phyloP scores from a whole-genome alignment of 2,113 vertebrate genomes.

The Nipponia nippon region DNA sequence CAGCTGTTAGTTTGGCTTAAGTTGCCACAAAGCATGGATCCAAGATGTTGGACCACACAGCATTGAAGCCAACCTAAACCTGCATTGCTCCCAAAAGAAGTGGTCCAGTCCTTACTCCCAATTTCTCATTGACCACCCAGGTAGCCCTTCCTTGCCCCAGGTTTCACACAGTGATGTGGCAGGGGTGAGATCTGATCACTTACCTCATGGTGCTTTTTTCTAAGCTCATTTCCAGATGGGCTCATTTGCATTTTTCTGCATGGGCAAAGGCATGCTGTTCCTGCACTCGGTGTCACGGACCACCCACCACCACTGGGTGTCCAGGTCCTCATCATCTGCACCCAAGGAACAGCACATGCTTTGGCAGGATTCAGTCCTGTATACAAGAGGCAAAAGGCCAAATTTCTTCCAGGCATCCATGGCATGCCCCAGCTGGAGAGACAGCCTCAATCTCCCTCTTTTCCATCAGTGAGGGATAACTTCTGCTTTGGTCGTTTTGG shows the following conservation, averaged over 20 bases:
- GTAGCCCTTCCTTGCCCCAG: background rate
- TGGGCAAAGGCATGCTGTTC: background rate
- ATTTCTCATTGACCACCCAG: background rate
- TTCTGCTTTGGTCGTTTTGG: background rate
- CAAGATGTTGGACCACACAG: too few relatives aligned
- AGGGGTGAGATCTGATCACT: too few relatives aligned
- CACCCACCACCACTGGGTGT: rapidly evolving
- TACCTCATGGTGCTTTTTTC: background rate
- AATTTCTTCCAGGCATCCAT: background rate
- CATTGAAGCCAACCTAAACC: background rate
- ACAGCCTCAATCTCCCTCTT: background rate
- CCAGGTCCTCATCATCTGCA: background rate
- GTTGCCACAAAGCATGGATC: background rate
- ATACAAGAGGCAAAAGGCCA: background rate
- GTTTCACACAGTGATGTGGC: background rate
- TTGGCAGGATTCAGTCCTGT: background rate
- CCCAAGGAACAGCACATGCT: background rate
- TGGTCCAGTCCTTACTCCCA: background rate
- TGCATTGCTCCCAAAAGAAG: background rate
- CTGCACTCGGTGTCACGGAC: rapidly evolving
- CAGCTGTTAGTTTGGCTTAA: background rate
- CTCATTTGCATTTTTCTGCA: rapidly evolving
- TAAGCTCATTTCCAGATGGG: background rate
- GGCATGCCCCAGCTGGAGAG: background rate
- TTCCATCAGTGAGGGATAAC: background rate